These are phyloP conservation scores for Pseudorectes ferrugineus DNA, from an alignment of 2,113 vertebrate species.

Conservation along the genomic window DNA sequence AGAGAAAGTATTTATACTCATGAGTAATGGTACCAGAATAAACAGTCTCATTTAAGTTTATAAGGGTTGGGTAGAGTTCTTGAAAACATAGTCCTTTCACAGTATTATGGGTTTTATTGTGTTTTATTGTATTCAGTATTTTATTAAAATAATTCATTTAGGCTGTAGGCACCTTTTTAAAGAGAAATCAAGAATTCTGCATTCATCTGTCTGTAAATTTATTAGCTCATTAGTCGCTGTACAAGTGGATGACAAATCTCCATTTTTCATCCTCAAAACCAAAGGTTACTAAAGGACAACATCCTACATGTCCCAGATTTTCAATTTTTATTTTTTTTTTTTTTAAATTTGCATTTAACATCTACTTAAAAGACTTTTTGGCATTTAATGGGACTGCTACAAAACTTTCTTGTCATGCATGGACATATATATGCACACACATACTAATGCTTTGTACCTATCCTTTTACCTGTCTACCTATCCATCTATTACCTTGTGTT, in stretches of 20 bases:
- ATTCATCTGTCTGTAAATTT: constrained; percentile 15
- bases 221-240: constrained; percentile 33
- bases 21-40: neutral
- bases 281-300: constrained; percentile 7
- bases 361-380: neutral
- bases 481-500: neutral
- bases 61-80: neutral
- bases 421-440: neutral
- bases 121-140: neutral
- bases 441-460: neutral
- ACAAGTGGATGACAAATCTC: neutral
- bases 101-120: neutral
- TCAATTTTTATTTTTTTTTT: accelerated
- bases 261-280: constrained; percentile 33
- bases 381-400: neutral
- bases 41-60: neutral
- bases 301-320: neutral
- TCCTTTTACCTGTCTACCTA: neutral
- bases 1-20: neutral
- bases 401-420: neutral
- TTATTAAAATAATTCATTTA: constrained; percentile 28
- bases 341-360: neutral
- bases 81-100: neutral
- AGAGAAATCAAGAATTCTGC: neutral
- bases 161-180: neutral